Conservation (phyloP, 1,140 invertebrate species). For the Onthophagus taurus region DNA sequence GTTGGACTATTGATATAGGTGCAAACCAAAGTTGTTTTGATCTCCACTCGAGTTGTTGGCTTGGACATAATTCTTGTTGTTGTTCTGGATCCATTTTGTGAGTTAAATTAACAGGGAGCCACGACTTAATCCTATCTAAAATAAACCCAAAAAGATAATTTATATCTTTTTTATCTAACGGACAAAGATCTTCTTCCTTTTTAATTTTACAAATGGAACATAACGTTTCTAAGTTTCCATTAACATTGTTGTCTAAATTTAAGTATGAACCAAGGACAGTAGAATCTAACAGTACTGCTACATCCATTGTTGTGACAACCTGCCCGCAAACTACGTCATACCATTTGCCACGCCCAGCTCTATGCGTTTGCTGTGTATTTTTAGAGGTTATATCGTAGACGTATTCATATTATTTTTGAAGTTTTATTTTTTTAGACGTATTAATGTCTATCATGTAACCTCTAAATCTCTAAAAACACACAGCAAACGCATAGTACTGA, state of each 20-base stretch:
- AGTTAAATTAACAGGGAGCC: slow-evolving; percentile 35
- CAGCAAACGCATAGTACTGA: no score
- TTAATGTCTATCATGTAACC: no score
- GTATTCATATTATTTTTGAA: no score
- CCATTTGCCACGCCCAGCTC: no score
- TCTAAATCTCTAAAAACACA: no score
- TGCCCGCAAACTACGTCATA: no score
- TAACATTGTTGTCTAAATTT: neutral
- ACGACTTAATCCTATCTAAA: slow-evolving; percentile 29
- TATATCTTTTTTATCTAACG: slow-evolving; percentile 28
- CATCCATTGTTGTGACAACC: no score
- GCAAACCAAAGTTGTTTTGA: slow-evolving; percentile 39
- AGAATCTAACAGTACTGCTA: no score
- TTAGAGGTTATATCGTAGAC: no score
- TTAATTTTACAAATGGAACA: slow-evolving; percentile 32
- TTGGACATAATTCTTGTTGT: slow-evolving; percentile 32
- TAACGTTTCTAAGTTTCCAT: slow-evolving; percentile 22
- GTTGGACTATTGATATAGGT: slow-evolving; percentile 35
- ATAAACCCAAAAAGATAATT: slow-evolving; percentile 35
- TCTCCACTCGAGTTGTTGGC: slow-evolving; percentile 44
- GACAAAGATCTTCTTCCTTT: slow-evolving; percentile 22
- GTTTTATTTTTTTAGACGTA: no score
- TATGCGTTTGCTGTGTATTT: no score
- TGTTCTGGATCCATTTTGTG: slow-evolving; percentile 33
- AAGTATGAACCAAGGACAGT: no score